Percentiles rank a stretch among this genome's conserved stretches.
These are phyloP conservation scores for Cavia porcellus DNA, from an alignment of 2,113 vertebrate species.

Conservation along the genomic window DNA sequence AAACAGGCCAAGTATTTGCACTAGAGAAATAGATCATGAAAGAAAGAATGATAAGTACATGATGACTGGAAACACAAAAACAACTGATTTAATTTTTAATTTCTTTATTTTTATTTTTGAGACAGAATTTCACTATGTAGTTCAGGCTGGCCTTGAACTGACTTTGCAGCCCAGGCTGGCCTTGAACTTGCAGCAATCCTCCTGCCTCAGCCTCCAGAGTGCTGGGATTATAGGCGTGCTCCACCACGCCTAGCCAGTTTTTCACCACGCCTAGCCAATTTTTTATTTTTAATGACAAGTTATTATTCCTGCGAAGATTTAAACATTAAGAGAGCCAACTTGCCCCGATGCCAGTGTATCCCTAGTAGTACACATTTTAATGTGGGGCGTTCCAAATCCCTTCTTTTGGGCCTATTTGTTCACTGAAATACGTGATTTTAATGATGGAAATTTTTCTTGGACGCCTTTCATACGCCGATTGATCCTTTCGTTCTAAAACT, in stretches of 20 bases:
- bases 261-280: not conserved
- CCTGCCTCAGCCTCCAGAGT: not conserved
- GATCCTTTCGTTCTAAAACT: not conserved
- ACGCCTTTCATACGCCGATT: not conserved
- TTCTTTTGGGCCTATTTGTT: not conserved
- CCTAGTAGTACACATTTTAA: not conserved
- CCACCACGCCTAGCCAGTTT: not conserved
- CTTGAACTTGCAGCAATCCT: not conserved
- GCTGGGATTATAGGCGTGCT: not conserved
- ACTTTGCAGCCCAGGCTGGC: not conserved
- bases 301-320: conserved; percentile 19
- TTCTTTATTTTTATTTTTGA: not conserved
- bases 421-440: not conserved
- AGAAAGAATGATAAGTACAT: not conserved
- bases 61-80: conserved; percentile 51
- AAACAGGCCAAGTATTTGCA: conserved; percentile 13
- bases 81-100: not conserved
- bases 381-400: conserved; percentile 23
- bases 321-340: not conserved
- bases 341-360: not conserved
- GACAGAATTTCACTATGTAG: not conserved
- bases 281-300: conserved; percentile 50
- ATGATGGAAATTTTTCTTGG: not conserved
- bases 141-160: not conserved
- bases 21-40: not conserved